Evolutionary conservation across 1,140 invertebrate species (phyloP).

Genomic region (Ptiloglossa arizonensis): DNA sequence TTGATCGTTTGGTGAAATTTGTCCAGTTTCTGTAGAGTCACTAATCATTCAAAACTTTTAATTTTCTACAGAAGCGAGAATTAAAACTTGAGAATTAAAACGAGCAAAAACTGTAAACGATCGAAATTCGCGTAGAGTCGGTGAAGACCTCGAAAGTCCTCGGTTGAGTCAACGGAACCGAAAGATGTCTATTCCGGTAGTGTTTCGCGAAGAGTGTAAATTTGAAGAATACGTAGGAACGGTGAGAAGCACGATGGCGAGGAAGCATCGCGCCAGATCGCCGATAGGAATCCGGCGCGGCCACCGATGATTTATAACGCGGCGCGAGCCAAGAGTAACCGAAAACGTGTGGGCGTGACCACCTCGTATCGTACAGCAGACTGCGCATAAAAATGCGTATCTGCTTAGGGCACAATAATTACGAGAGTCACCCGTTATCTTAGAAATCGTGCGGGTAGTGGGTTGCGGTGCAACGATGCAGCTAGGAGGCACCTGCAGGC

Average conservation of each 20-base stretch:
- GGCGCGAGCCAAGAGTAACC: slow-evolving; percentile 25
- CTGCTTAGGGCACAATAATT: slow-evolving; percentile 71
- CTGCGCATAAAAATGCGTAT: slow-evolving; percentile 67
- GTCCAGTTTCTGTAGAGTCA: neutral
- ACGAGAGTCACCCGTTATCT: slow-evolving; percentile 78
- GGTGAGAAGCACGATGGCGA: too few relatives aligned
- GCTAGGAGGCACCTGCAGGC: slow-evolving; percentile 71
- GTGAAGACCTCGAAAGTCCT: too few relatives aligned
- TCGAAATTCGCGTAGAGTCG: too few relatives aligned
- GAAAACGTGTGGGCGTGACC: slow-evolving; percentile 43
- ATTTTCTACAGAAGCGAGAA: too few relatives aligned
- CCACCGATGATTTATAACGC: slow-evolving; percentile 27
- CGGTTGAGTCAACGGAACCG: too few relatives aligned
- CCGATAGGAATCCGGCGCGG: neutral
- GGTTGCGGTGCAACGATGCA: slow-evolving; percentile 58
- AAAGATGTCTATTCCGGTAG: too few relatives aligned
- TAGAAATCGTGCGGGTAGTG: slow-evolving; percentile 80
- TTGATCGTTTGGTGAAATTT: too few relatives aligned
- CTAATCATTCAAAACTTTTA: too few relatives aligned
- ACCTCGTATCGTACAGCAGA: neutral
- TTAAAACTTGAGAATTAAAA: too few relatives aligned
- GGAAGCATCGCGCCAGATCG: neutral
- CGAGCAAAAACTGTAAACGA: too few relatives aligned
- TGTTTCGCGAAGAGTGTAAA: too few relatives aligned
- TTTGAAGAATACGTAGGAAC: too few relatives aligned